phyloP scores from a whole-genome alignment of 2,888 invertebrate genomes.

The Patella pellucida region DNA sequence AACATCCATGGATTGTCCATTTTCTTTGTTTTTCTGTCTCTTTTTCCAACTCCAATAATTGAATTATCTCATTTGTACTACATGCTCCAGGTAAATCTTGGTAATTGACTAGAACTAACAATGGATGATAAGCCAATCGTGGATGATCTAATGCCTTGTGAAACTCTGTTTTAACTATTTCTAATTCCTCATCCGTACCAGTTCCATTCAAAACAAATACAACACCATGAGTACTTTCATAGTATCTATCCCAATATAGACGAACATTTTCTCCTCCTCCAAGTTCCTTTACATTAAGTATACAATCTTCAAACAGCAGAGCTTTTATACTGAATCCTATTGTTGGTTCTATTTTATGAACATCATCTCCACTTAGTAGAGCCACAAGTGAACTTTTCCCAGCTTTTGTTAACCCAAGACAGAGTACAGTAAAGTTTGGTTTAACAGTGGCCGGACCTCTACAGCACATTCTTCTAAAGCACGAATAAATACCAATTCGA shows the following conservation, averaged over 20 bases:
- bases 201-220: constrained; percentile 66
- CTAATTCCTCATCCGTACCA: constrained; percentile 50
- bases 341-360: constrained; percentile 64
- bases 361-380: constrained; percentile 60
- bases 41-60: constrained; percentile 44
- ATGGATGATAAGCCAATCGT: constrained; percentile 54
- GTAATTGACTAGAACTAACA: constrained; percentile 62
- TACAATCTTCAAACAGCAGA: constrained; percentile 63
- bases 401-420: constrained; percentile 62
- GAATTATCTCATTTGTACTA: constrained; percentile 46
- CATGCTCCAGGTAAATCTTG: constrained; percentile 60
- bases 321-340: constrained; percentile 69
- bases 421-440: constrained; percentile 63
- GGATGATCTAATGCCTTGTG: constrained; percentile 55
- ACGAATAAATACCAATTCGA: constrained; percentile 23
- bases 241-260: constrained; percentile 68
- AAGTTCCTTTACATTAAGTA: constrained; percentile 69
- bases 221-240: constrained; percentile 58
- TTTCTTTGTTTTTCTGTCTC: constrained; percentile 39
- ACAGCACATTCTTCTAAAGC: constrained; percentile 62
- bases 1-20: constrained; percentile 52
- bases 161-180: constrained; percentile 49
- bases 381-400: constrained; percentile 67
- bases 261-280: constrained; percentile 68
- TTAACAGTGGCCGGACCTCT: constrained; percentile 52